Percentiles rank a stretch among this genome's conserved stretches.
Evolutionary conservation across 1,140 invertebrate species (phyloP).

Genomic region (Lithobius niger): DNA sequence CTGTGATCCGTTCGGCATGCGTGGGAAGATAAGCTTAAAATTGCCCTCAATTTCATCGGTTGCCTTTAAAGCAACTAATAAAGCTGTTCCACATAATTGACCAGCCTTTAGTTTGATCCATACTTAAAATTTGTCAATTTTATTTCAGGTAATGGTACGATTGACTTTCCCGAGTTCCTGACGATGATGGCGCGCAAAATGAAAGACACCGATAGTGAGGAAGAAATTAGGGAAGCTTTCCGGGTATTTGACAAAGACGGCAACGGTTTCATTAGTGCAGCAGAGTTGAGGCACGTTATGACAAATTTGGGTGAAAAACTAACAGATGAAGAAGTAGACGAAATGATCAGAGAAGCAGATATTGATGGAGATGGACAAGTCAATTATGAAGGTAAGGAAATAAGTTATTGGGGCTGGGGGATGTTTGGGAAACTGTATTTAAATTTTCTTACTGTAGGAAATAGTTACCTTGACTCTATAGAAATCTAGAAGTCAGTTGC

Average conservation of each 20-base stretch:
- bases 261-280: constrained; percentile 92
- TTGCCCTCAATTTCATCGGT: no score
- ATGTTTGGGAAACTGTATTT: no score
- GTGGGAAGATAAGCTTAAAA: no score
- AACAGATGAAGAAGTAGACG: constrained; percentile 95
- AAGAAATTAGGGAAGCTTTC: constrained; percentile 97
- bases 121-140: no score
- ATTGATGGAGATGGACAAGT: constrained; percentile 98
- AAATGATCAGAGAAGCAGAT: constrained; percentile 96
- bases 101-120: no score
- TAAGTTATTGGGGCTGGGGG: no score
- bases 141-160: constrained; percentile 84
- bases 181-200: constrained; percentile 99
- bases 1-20: no score
- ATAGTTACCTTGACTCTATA: no score
- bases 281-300: constrained; percentile 92
- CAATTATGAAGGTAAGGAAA: constrained; percentile 94
- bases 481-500: no score
- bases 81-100: no score
- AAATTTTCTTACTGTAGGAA: no score
- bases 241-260: constrained; percentile 97
- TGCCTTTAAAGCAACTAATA: no score
- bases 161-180: constrained; percentile 97
- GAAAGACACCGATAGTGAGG: constrained; percentile 97
- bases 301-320: constrained; percentile 98